Percentiles rank a stretch among this genome's conserved stretches.
phyloP scores from a whole-genome alignment of 2,113 vertebrate species.

The Terrapene triunguis region DNA sequence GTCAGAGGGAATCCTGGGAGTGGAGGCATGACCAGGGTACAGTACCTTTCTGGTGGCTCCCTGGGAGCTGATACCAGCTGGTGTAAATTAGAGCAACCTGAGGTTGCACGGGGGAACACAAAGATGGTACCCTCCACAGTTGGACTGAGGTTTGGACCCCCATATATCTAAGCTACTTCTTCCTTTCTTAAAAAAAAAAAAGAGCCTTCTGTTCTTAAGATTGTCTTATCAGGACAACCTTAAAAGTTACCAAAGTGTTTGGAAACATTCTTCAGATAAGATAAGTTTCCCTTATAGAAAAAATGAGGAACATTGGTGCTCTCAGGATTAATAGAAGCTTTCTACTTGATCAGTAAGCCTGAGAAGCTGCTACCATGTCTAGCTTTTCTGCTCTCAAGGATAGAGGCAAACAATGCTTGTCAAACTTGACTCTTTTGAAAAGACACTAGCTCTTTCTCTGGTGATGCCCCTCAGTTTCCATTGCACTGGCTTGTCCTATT shows the following conservation, averaged over 20 bases:
- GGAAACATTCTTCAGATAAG: slow-evolving; percentile 11
- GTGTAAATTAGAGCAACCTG: background rate
- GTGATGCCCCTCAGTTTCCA: slow-evolving; percentile 35
- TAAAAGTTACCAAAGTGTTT: slow-evolving; percentile 35
- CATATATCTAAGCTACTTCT: slow-evolving; percentile 44
- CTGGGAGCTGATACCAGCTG: background rate
- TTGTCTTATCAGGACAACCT: slow-evolving; percentile 66
- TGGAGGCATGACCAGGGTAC: background rate
- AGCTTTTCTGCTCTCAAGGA: slow-evolving; percentile 34
- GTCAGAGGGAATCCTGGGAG: background rate
- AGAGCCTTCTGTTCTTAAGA: slow-evolving; percentile 61
- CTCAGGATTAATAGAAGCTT: slow-evolving; percentile 44
- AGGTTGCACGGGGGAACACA: background rate
- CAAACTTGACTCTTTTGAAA: slow-evolving; percentile 56
- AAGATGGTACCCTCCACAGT: slow-evolving; percentile 28
- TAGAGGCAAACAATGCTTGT: slow-evolving; percentile 45
- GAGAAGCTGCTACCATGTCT: slow-evolving; percentile 1
- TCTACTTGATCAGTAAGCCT: slow-evolving; percentile 24
- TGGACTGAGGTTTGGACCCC: slow-evolving; percentile 56
- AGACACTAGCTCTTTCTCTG: slow-evolving; percentile 42
- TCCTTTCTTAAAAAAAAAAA: slow-evolving; percentile 59
- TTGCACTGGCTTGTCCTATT: slow-evolving; percentile 68
- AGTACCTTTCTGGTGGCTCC: background rate
- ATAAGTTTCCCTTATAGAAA: slow-evolving; percentile 51
- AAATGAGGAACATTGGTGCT: slow-evolving; percentile 1